These are phyloP conservation scores for Lepidonotus clava DNA, from an alignment of 2,888 invertebrate species.

Conservation along the genomic window DNA sequence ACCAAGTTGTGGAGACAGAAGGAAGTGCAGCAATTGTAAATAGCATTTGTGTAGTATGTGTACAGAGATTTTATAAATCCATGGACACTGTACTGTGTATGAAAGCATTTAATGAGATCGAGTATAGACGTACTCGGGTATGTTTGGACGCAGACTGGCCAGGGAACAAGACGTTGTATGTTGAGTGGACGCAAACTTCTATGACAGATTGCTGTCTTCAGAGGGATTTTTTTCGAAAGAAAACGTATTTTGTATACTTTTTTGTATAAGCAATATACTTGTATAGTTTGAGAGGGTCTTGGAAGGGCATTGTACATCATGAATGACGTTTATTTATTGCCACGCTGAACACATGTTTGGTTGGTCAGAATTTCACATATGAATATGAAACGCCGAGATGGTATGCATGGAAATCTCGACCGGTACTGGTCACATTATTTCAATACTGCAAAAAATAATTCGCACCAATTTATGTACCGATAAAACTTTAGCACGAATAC, in stretches of 20 bases:
- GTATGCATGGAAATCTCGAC: background rate
- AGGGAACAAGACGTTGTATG: background rate
- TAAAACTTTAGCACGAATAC: background rate
- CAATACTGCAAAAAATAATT: background rate
- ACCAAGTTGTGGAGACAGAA: background rate
- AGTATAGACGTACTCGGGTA: background rate
- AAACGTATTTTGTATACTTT: slow-evolving; percentile 46
- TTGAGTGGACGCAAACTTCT: background rate
- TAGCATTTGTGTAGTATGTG: background rate
- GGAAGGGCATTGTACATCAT: background rate
- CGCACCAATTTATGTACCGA: background rate
- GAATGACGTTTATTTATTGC: slow-evolving; percentile 40
- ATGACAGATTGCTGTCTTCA: background rate
- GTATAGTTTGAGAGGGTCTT: background rate
- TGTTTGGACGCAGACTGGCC: background rate
- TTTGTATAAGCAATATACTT: slow-evolving; percentile 34
- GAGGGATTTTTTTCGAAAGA: background rate
- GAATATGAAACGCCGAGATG: background rate
- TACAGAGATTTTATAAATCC: slow-evolving; percentile 15
- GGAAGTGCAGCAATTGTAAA: slow-evolving; percentile 6
- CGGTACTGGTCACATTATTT: background rate
- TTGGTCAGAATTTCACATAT: background rate
- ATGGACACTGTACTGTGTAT: background rate
- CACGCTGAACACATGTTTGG: background rate
- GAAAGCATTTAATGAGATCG: background rate